Evolutionary conservation across 2,797 vertebrate genomes (phyloP).

Genomic region (Neomorphus geoffroyi): DNA sequence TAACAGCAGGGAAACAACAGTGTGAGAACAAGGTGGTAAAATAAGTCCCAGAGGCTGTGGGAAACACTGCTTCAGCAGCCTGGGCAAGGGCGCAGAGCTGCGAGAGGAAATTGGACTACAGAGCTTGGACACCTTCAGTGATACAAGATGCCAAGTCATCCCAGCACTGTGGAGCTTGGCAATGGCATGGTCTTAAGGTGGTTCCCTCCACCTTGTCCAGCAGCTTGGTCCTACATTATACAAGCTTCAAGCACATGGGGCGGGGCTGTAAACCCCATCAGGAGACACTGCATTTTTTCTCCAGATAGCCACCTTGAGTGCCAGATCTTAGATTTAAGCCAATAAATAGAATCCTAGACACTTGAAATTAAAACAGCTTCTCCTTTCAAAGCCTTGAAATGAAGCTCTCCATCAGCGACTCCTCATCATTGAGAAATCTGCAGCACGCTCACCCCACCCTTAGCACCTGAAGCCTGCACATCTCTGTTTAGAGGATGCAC

Average conservation of each 20-base stretch:
- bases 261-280: not conserved
- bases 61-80: not conserved
- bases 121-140: not conserved
- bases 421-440: not conserved
- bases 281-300: not conserved
- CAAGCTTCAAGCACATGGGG: not conserved
- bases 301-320: not conserved
- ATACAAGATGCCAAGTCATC: not conserved
- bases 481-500: conserved; percentile 44
- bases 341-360: not conserved
- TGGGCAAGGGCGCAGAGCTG: not conserved
- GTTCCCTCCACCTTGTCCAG: accelerated
- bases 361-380: not conserved
- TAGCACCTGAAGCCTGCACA: not conserved
- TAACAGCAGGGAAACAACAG: not conserved
- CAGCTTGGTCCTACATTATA: not conserved
- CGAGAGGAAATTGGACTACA: not conserved
- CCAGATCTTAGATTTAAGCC: not conserved
- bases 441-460: not conserved
- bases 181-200: accelerated
- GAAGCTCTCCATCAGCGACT: not conserved
- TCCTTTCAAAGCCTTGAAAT: not conserved
- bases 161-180: accelerated
- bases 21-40: not conserved
- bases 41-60: not conserved